phyloP scores from a whole-genome alignment of 2,888 invertebrate genomes.

The Sycophila texana region DNA sequence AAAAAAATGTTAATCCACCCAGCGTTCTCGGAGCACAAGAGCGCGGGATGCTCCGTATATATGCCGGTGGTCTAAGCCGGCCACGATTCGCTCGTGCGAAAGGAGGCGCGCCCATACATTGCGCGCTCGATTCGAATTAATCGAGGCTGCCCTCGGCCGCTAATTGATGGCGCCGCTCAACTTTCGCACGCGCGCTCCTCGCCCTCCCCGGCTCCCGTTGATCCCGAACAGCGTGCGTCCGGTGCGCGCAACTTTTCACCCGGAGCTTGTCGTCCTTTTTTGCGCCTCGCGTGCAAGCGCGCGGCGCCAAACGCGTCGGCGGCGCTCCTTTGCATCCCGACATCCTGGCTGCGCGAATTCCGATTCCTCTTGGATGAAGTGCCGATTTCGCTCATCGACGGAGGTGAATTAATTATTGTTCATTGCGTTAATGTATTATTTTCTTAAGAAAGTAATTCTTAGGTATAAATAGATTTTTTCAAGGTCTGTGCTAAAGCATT shows the following conservation, averaged over 20 bases:
- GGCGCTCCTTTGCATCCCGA: too few relatives aligned
- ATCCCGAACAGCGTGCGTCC: conserved; percentile 34
- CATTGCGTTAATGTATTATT: too few relatives aligned
- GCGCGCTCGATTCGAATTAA: conserved; percentile 44
- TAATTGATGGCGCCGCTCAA: conserved; percentile 48
- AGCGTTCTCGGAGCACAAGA: neutral
- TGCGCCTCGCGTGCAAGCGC: neutral
- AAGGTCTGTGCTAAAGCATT: too few relatives aligned
- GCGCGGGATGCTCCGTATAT: conserved; percentile 14
- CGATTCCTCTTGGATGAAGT: too few relatives aligned
- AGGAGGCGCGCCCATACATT: neutral
- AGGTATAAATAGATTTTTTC: too few relatives aligned
- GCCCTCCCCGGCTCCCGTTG: conserved; percentile 48
- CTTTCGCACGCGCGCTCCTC: conserved; percentile 14
- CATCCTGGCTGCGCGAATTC: too few relatives aligned
- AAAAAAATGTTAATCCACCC: too few relatives aligned
- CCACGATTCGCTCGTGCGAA: conserved; percentile 11
- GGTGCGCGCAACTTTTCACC: conserved; percentile 1
- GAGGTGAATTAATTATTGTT: too few relatives aligned
- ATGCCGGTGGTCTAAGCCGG: neutral
- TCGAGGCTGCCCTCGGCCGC: conserved; percentile 30
- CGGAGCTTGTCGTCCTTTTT: neutral
- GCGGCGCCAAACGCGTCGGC: too few relatives aligned
- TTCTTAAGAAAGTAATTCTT: too few relatives aligned
- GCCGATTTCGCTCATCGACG: too few relatives aligned